A percentile compares a stretch with the other conserved stretches of the same genome.
These are phyloP conservation scores for Lerema accius DNA, from an alignment of 1,140 invertebrate species.

Conservation along the genomic window DNA sequence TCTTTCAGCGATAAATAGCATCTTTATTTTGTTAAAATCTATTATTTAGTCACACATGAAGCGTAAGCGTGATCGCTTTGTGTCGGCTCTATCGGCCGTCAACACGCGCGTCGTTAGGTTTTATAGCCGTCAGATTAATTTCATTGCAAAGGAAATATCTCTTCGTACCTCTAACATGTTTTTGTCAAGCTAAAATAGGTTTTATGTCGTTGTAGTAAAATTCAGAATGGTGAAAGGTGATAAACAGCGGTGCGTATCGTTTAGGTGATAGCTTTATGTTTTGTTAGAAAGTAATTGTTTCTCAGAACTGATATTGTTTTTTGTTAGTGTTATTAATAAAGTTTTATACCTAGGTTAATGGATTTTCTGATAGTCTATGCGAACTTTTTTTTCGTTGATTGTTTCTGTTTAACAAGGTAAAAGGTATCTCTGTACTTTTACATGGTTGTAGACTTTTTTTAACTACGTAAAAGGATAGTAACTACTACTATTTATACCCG, in stretches of 20 bases:
- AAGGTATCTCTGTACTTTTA: no score
- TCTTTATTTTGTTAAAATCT: not conserved
- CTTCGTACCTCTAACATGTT: slow-evolving; percentile 1
- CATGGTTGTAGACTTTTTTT: no score
- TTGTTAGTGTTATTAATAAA: not conserved
- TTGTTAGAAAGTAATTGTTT: no score
- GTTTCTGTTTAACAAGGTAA: no score
- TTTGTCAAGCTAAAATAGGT: not conserved
- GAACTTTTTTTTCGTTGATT: slow-evolving; percentile 1
- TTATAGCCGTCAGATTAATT: slow-evolving; percentile 28
- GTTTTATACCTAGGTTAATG: no score
- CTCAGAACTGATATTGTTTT: no score
- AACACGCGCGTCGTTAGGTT: slow-evolving; percentile 17
- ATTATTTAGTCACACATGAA: not conserved
- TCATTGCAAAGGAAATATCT: slow-evolving; percentile 22
- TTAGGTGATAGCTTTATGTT: no score
- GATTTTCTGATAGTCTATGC: no score
- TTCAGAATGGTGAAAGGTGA: not conserved
- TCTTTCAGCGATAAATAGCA: not conserved
- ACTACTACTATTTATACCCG: no score
- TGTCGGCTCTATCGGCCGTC: slow-evolving; percentile 20
- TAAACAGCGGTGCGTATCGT: no score
- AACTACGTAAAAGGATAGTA: no score
- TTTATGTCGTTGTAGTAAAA: not conserved
- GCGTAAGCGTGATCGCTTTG: slow-evolving; percentile 16